Conservation (phyloP, 1,140 invertebrate genomes). For the Pissodes strobi region DNA sequence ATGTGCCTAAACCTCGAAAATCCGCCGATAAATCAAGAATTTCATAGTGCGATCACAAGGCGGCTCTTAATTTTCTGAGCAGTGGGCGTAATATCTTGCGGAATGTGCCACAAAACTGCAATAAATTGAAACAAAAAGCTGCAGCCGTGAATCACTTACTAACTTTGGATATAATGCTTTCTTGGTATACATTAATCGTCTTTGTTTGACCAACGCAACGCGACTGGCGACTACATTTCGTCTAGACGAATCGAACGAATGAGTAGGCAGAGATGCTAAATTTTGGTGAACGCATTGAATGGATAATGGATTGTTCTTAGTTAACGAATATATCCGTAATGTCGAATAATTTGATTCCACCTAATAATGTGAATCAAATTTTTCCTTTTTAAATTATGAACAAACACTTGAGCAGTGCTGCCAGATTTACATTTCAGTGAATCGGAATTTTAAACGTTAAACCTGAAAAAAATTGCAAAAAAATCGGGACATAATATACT, state of each 20-base stretch:
- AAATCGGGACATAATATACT: too few relatives aligned
- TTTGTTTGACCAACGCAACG: constrained; percentile 1
- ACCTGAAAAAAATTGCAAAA: too few relatives aligned
- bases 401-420: too few relatives aligned
- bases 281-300: background rate
- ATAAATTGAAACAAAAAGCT: constrained; percentile 8
- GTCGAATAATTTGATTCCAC: too few relatives aligned
- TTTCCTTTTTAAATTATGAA: too few relatives aligned
- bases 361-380: too few relatives aligned
- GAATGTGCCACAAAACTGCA: constrained; percentile 7
- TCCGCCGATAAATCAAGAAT: constrained; percentile 2
- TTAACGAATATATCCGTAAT: too few relatives aligned
- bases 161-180: constrained; percentile 2
- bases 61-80: background rate
- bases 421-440: too few relatives aligned
- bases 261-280: constrained; percentile 3
- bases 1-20: too few relatives aligned
- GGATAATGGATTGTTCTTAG: too few relatives aligned
- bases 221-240: too few relatives aligned
- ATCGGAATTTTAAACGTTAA: too few relatives aligned
- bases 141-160: constrained; percentile 8
- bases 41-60: background rate
- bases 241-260: constrained; percentile 5
- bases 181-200: constrained; percentile 3
- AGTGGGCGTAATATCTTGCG: constrained; percentile 10